Base-by-base conservation (phyloP, 2,797 vertebrate genomes). In the Thaleichthys pacificus region DNA sequence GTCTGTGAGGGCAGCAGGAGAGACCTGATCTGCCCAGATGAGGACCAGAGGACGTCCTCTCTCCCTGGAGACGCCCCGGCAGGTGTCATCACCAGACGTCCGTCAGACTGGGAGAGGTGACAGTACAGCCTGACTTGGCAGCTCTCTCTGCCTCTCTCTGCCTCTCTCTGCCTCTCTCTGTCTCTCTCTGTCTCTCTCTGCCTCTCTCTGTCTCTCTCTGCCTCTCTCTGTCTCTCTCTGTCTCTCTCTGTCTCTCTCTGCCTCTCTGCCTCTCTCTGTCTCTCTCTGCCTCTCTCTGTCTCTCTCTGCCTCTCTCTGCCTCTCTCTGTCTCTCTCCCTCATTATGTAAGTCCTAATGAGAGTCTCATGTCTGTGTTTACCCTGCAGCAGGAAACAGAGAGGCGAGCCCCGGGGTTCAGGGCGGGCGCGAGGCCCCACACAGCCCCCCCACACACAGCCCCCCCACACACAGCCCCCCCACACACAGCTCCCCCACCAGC, bases 101-200 rank as follows among this genome's bases (percentile, higher is more conserved):
- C 83, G 32, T 70, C 51, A 19, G 85, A 84, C 60, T 80, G 69
- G 74, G 91, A 92, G 89, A 93, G 93, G 93, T 94, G 88, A 92
- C 83, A 78, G 79, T 83, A 84, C 24, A 14, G 57, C 66, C 73
- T 64, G 68, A 67, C 62, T 75, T 38, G 17, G 24, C 66, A 28
- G 22, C 32, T 9, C 24, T 60, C 67, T 32, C 5, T 8, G 17
- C n/a, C 30, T 24, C 35, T 6, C 24, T 60, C 67, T 32, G 2
- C 17, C 28, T 63, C 6, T 38, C 15, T 12, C 8, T 54, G 35
- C 11, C 47, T 63, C 2, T 26, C 15, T 49, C 32, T 30, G 28
- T 19, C 21, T 22, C 58, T 24, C 28, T 42, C 35, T 9, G 19
- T 42, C 67, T 32, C 5, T n/a, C 38, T 58, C 11, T 54, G 32